These are phyloP conservation scores for Rhagium mordax DNA, from an alignment of 2,888 invertebrate species.

Conservation along the genomic window DNA sequence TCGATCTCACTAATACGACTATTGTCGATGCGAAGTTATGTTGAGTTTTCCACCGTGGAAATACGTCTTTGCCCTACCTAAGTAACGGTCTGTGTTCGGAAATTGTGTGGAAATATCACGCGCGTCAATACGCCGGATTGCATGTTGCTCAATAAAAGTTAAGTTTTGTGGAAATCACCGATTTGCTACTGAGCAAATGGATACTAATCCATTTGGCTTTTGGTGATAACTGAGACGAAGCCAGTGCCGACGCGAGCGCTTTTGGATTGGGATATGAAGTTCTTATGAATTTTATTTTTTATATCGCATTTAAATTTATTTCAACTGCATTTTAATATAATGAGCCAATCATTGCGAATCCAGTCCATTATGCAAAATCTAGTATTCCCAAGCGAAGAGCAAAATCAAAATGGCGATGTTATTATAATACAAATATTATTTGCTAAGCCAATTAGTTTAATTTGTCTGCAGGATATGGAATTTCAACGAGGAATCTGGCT, in stretches of 20 bases:
- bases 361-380: too few relatives aligned
- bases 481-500: slow-evolving; percentile 81
- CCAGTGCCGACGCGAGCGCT: too few relatives aligned
- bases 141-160: background rate
- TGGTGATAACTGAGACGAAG: background rate
- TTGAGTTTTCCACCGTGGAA: background rate
- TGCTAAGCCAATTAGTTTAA: background rate
- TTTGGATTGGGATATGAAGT: too few relatives aligned
- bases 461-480: slow-evolving; percentile 75
- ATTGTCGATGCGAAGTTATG: background rate
- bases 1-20: slow-evolving; percentile 22
- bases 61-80: slow-evolving; percentile 3
- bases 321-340: too few relatives aligned
- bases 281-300: too few relatives aligned
- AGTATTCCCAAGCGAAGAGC: too few relatives aligned
- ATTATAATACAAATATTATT: too few relatives aligned
- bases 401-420: too few relatives aligned
- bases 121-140: background rate
- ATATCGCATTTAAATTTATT: too few relatives aligned
- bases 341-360: too few relatives aligned
- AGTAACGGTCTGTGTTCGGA: background rate
- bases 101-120: background rate
- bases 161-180: background rate
- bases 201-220: background rate
- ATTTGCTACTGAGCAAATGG: background rate